Evolutionary conservation across 2,888 invertebrate species (phyloP), one percentile per base, ranked within the genome.

Genomic region (Teleogryllus oceanicus): DNA sequence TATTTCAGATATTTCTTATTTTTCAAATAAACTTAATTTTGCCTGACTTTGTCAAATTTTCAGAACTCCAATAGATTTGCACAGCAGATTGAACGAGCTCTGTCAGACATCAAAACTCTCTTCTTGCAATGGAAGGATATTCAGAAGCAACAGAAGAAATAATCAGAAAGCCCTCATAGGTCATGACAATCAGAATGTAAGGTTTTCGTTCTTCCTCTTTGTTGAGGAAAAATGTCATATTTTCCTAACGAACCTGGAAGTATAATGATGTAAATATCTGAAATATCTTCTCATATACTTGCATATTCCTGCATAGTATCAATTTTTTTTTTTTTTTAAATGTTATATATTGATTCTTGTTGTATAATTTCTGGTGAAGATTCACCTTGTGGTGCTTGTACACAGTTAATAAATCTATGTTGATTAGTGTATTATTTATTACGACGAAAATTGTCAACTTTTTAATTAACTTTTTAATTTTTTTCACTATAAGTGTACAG

Each of bases 61-160:
- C 88, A 96, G 96, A 92, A 94, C 87, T 95, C 96, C 13, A 90
- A 91, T 81, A 91, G 94, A 84, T 96, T 97, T 88, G 92, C 94
- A 74, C 88, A 89, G 81, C 89, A 92, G 86, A 94, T 97, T 83
- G 91, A 91, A 84, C 88, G 88, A 83, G 93, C 95, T 1, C 87
- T 95, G 81, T 88, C 89, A 78, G 94, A 95, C 84, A 92, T 97
- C 84, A 92, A 90, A 84, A 88, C 89, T 79, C 88, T 96, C 81
- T 93, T 94, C 85, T 87, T 88, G 81, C 90, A 92, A 82, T 90
- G 89, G 84, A 90, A 89, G 84, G 24, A 20, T 74, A 49, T 18
- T 74, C 49, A 78, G 49, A 78, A 78, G 75, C 74, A 78, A 49
- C 10, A 74, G n/a, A 37, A 74, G 37, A 18, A 51, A 49, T 74